Conservation (phyloP, 64 coral and sea anemone genomes). For the Pocillopora damicornis region DNA sequence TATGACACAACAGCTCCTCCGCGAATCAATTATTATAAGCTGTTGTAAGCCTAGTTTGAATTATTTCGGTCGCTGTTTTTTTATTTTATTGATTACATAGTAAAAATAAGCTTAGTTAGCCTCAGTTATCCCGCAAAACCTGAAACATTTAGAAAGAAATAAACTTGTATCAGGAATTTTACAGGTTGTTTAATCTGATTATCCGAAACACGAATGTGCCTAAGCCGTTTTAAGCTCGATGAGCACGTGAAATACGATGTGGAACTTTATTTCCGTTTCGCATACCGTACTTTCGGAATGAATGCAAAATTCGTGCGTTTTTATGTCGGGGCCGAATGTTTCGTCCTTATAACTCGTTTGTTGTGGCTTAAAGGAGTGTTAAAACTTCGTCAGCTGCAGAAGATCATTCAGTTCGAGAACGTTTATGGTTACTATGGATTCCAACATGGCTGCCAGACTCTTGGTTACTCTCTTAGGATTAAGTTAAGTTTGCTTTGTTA, state of each 20-base stretch:
- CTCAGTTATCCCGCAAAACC: not conserved
- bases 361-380: not conserved
- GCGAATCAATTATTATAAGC: too few relatives aligned
- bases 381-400: not conserved
- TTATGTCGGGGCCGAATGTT: not conserved
- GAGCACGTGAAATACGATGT: too few relatives aligned
- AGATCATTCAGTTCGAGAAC: not conserved
- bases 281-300: not conserved
- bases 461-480: not conserved
- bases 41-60: not conserved
- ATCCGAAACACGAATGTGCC: not conserved
- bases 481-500: not conserved
- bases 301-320: not conserved
- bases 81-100: not conserved
- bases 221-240: too few relatives aligned
- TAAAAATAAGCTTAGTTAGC: not conserved
- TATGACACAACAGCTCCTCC: too few relatives aligned
- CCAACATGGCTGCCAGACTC: not conserved
- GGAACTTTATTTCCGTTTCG: too few relatives aligned
- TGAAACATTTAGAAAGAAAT: not conserved
- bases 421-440: conserved; percentile 35
- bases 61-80: not conserved
- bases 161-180: not conserved
- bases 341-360: not conserved
- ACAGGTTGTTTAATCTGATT: not conserved